phyloP scores from a whole-genome alignment of 2,113 vertebrate species.

The Cathartes aura region DNA sequence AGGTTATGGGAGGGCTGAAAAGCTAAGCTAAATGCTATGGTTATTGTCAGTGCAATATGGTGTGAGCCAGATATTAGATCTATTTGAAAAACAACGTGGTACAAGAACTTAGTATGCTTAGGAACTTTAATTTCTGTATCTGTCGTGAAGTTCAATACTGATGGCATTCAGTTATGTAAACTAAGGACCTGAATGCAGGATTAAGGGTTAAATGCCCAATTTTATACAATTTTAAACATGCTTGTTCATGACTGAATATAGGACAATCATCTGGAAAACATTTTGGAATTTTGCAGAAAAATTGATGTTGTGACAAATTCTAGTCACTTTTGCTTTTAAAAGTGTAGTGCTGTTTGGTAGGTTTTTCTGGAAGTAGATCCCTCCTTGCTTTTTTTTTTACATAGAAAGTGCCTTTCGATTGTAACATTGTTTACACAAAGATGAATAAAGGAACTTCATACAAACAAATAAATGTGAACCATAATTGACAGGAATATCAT shows the following conservation, averaged over 20 bases:
- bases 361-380: background rate
- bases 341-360: background rate
- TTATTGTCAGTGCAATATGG: background rate
- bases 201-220: background rate
- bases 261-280: background rate
- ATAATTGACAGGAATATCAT: background rate
- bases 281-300: background rate
- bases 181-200: background rate
- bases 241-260: background rate
- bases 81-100: background rate
- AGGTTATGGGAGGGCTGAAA: background rate
- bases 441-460: background rate
- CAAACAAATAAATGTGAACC: background rate
- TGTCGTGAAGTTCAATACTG: background rate
- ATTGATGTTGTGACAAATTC: background rate
- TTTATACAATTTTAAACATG: background rate
- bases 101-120: fast-evolving
- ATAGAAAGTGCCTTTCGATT: background rate
- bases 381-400: background rate
- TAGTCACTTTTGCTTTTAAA: background rate
- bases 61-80: background rate
- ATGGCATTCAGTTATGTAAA: background rate
- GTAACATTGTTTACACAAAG: background rate
- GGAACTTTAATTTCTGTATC: background rate
- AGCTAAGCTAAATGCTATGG: background rate